phyloP scores from a whole-genome alignment of 1,140 invertebrate species.

The Metaphire vulgaris region DNA sequence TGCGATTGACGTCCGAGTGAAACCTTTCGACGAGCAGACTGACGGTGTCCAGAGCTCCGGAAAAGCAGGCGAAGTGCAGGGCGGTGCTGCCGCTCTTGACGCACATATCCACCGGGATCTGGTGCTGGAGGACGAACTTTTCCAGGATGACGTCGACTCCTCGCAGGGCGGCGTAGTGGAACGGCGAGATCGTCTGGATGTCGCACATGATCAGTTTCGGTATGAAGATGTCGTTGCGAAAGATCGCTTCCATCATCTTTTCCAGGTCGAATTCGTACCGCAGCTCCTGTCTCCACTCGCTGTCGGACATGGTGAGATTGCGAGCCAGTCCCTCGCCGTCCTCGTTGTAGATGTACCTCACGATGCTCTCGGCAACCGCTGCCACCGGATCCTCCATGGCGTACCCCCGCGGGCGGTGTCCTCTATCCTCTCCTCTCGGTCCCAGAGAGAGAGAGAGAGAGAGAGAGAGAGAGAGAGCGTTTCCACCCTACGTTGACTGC shows the following conservation, averaged over 20 bases:
- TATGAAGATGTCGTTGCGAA: neutral
- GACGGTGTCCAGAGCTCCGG: constrained; percentile 17
- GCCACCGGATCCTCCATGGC: neutral
- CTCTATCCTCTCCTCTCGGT: no score
- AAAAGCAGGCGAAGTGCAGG: constrained; percentile 25
- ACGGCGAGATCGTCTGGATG: neutral
- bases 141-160: constrained; percentile 8
- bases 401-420: no score
- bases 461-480: no score
- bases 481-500: no score
- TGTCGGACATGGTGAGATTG: neutral
- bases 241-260: neutral
- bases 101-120: neutral
- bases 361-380: neutral
- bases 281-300: neutral
- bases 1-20: constrained; percentile 13
- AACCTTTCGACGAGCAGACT: constrained; percentile 21
- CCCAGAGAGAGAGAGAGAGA: no score
- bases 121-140: neutral
- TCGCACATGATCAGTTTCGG: constrained; percentile 11
- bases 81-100: constrained; percentile 14
- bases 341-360: neutral
- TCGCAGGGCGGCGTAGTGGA: constrained; percentile 20
- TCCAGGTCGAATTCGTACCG: neutral
- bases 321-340: neutral